Percentiles rank a stretch among this genome's conserved stretches.
phyloP scores from a whole-genome alignment of 2,888 invertebrate species.

The Maniola hyperantus region DNA sequence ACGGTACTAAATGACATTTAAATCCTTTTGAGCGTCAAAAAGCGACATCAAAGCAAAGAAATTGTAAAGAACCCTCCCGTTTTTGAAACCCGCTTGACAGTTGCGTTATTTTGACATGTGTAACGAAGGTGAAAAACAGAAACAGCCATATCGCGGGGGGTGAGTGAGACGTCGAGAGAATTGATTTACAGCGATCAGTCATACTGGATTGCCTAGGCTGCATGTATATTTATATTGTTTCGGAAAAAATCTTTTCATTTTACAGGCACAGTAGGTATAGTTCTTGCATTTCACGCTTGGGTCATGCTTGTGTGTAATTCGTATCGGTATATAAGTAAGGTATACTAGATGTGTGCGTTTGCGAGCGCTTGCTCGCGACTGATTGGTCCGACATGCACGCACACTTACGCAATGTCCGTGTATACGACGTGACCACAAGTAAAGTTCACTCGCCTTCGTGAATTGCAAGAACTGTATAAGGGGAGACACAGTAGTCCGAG shows the following conservation, averaged over 20 bases:
- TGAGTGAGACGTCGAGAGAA: constrained; percentile 75
- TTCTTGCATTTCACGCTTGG: no score
- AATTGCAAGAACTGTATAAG: no score
- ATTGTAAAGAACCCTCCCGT: constrained; percentile 40
- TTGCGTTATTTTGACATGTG: constrained; percentile 77
- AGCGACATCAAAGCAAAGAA: constrained; percentile 29
- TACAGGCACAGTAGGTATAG: background rate
- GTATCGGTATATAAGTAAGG: no score
- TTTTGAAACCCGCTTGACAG: constrained; percentile 43
- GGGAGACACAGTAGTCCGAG: no score
- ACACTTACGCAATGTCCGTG: no score
- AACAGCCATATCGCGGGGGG: constrained; percentile 67
- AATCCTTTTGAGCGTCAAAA: constrained; percentile 33
- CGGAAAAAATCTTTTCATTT: constrained; percentile 2
- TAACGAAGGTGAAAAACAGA: constrained; percentile 79
- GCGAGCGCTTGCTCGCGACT: no score
- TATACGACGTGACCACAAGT: no score
- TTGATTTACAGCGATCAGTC: constrained; percentile 78
- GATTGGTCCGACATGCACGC: no score
- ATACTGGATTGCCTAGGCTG: constrained; percentile 46
- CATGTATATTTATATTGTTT: constrained; percentile 27
- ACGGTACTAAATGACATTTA: constrained; percentile 31
- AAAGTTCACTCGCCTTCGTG: no score
- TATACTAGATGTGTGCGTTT: no score
- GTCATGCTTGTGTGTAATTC: no score